phyloP scores from a whole-genome alignment of 2,113 vertebrate genomes.

The Rhinoptilus africanus region DNA sequence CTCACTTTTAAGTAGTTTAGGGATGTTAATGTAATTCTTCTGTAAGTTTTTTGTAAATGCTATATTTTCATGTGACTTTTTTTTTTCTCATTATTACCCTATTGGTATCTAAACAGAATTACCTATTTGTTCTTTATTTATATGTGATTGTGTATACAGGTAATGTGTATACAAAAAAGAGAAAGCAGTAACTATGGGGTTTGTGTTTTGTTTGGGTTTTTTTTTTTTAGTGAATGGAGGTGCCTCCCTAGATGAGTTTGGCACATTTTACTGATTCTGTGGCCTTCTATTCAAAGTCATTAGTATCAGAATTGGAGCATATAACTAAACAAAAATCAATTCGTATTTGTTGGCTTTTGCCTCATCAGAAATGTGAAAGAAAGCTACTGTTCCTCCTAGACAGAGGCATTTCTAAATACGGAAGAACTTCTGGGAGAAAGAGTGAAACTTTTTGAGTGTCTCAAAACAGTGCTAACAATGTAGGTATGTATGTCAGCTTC shows the following conservation, averaged over 20 bases:
- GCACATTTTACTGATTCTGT: background rate
- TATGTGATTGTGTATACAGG: background rate
- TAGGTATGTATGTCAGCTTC: rapidly evolving
- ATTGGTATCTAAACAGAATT: background rate
- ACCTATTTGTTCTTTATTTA: background rate
- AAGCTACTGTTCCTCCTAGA: background rate
- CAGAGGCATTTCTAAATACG: background rate
- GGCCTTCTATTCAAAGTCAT: background rate
- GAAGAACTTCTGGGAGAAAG: background rate
- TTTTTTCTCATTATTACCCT: background rate
- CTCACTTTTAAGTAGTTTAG: background rate
- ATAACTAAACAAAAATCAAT: background rate
- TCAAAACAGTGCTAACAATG: background rate
- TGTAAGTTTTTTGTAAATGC: background rate
- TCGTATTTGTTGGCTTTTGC: background rate
- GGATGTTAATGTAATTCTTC: background rate
- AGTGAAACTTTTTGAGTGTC: background rate
- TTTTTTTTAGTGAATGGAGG: background rate
- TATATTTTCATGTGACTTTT: background rate
- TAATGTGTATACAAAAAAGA: background rate
- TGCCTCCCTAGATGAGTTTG: background rate
- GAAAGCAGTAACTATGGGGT: background rate
- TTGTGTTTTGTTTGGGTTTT: background rate
- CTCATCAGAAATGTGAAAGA: background rate
- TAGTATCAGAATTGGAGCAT: background rate